Base-by-base conservation (phyloP, 2,797 vertebrate genomes). In the Rhodeus uyekii region DNA sequence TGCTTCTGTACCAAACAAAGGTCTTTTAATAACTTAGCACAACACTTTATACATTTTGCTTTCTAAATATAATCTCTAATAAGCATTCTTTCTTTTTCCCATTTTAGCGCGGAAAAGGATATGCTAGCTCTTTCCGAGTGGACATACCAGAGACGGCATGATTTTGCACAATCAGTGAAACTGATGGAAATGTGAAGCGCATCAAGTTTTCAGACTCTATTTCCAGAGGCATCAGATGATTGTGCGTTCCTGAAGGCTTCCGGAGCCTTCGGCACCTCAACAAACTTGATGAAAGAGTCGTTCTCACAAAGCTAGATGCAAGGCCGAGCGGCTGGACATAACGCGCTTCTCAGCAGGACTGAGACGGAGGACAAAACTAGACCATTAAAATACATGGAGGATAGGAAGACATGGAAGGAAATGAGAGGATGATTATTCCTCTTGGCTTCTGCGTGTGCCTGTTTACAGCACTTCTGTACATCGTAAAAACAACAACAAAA, bases 381-480 rank as follows among this genome's bases (percentile, higher is more conserved):
- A 94, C 94, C 95, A 93, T 94, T 94, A 93, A 93, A 92, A 93
- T 92, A 68, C 80, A 90, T 88, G 91, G 82, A 94, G 93, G 71
- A 85, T 29, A 13, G 65, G 76, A 79, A 36, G 73, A 76, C 50
- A 64, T 65, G 24, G 61, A 82, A 29, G 69, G 53, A 73, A 80
- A 77, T 74, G 19, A 36, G 67, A 81, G 76, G 84, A 67, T 82
- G 67, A 55, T 67, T 65, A 75, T 90, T 93, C 94, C 93, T 92
- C 91, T 94, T 92, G 93, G 92, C 91, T 94, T 96, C 95, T 96
- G 94, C 90, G 96, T 97, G 97, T 98, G 96, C 96, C 96, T 99
- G 97, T 99, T 99, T 98, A 99, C 97, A 98, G 96, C 96, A 94
- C 96, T 95, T 95, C 87, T 95, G 93, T 96, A 95, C 94, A 95